These are phyloP conservation scores for Sus scrofa DNA, from an alignment of 2,113 vertebrate genomes.

Conservation along the genomic window T2T-Sscrofa CM000830.6:7816501-7817000, in stretches of 20 bases:
- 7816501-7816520: background rate
- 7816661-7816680: too few species aligned
- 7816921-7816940: conserved; percentile 49
- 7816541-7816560: background rate
- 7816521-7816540: background rate
- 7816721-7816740: too few species aligned
- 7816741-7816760: too few species aligned
- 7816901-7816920: background rate
- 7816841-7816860: background rate
- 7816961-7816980: background rate
- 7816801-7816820: too few species aligned
- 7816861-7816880: conserved; percentile 36
- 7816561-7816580: background rate
- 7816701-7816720: too few species aligned
- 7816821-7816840: background rate
- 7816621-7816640: too few species aligned
- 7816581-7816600: background rate
- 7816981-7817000: background rate
- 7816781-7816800: too few species aligned
- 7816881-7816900: background rate
- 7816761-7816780: too few species aligned
- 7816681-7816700: too few species aligned
- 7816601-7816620: too few species aligned
- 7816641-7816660: too few species aligned
- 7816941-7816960: background rate